Conservation (phyloP, 2,888 invertebrate genomes). For the Yponomeuta malinellus region DNA sequence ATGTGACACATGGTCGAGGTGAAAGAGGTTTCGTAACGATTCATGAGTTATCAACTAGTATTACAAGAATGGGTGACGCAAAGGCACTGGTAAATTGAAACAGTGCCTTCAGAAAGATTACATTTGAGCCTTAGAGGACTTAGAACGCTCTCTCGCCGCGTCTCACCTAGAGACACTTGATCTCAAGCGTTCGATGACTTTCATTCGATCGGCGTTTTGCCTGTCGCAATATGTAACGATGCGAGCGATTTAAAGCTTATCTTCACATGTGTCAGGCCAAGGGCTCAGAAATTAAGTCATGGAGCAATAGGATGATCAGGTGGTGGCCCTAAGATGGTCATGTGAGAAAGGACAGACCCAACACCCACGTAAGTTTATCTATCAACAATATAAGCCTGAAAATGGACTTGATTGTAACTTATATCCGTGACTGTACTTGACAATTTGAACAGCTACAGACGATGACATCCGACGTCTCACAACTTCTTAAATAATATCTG, state of each 20-base stretch:
- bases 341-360: neutral
- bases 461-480: neutral
- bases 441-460: neutral
- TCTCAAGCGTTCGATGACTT: too few relatives aligned
- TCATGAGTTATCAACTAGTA: neutral
- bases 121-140: slow-evolving; percentile 15
- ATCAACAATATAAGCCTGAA: neutral
- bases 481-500: neutral
- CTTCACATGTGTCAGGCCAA: neutral
- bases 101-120: slow-evolving; percentile 33
- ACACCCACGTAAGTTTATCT: neutral
- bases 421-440: neutral
- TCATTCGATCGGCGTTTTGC: neutral
- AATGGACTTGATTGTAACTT: neutral
- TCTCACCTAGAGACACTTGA: too few relatives aligned
- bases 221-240: neutral
- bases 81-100: slow-evolving; percentile 36
- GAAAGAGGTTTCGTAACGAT: neutral
- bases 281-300: neutral
- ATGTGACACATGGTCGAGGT: neutral
- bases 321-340: neutral
- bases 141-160: neutral
- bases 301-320: neutral
- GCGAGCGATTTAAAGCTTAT: neutral
- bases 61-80: neutral